Base-by-base conservation (phyloP, 2,888 invertebrate genomes). In the Corbicula japonica region DNA sequence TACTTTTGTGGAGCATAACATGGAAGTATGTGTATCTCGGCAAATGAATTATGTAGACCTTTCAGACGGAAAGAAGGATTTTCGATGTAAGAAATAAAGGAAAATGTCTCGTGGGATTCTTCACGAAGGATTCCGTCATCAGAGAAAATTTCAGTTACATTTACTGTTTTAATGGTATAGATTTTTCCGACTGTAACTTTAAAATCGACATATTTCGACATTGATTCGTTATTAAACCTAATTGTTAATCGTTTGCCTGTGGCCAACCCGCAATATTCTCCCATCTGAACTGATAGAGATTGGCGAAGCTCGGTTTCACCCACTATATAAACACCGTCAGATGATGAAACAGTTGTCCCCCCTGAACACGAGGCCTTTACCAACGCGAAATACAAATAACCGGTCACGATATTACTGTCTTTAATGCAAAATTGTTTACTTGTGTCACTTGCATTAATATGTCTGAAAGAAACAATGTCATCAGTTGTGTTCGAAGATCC, bases 271-370 rank as follows among this genome's bases (percentile, higher is more conserved):
- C n/a, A 52, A 52, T 12, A 30, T 32, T 6, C 18, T 28, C 8
- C 26, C 12, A 10, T 8, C 52, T 18, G 23, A 52, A 2, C 28
- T 6, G 15, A 12, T 5, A 32, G 18, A 18, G 32, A 2, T 28
- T 52, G 30, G 28, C 32, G 12, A 2, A 52, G 32, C 28, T 35
- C 35, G 18, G 50, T 52, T 26, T 41, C 41, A 34, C 72, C 38
- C 5, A 77, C 32, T 21, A 73, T 69, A 34, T 35, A 56, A n/a
- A 79, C 54, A 12, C 79, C 79, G 32, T 74, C 61, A n/a, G 70
- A 70, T n/a, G 52, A 60, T 5, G 65, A 58, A 1, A 65, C n/a
- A 8, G 65, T 52, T 35, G 38, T 15, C 3, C 79, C 79, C 10
- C 69, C 70, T 21, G 63, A 58, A 41, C 70, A 68, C 26, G 65